phyloP scores from a whole-genome alignment of 2,888 invertebrate species.

The Agelastica alni region DNA sequence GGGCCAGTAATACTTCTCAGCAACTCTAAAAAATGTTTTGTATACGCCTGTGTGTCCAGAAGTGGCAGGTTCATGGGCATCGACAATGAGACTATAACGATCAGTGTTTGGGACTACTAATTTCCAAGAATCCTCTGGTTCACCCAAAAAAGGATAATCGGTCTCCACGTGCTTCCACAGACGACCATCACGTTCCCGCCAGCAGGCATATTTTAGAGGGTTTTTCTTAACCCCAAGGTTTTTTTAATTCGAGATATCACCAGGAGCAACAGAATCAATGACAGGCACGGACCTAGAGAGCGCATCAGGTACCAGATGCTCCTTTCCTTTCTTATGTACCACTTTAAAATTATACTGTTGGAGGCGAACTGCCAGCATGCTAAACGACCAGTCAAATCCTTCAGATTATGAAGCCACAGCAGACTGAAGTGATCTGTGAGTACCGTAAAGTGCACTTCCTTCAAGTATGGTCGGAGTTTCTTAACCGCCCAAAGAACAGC shows the following conservation, averaged over 20 bases:
- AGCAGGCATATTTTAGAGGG: neutral
- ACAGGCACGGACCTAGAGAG: neutral
- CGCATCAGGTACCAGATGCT: constrained; percentile 10
- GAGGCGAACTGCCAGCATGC: constrained; percentile 28
- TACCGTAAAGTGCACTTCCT: constrained; percentile 26
- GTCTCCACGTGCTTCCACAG: neutral
- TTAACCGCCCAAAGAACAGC: neutral
- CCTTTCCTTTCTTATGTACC: constrained; percentile 14
- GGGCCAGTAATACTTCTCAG: constrained; percentile 1
- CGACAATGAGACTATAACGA: neutral
- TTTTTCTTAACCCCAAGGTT: neutral
- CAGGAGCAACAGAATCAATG: neutral
- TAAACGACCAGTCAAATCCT: constrained; percentile 22
- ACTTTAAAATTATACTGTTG: constrained; percentile 31
- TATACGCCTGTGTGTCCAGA: neutral
- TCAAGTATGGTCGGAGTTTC: constrained; percentile 21
- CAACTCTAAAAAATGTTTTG: neutral
- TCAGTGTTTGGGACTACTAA: neutral
- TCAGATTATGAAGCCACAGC: constrained; percentile 22
- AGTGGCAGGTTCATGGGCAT: neutral
- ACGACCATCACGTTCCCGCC: neutral
- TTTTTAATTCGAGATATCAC: neutral
- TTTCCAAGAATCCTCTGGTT: neutral
- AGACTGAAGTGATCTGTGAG: constrained; percentile 31
- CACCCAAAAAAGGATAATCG: neutral